Base-by-base conservation (phyloP, 2,797 vertebrate genomes). In the Caiman crocodilus region DNA sequence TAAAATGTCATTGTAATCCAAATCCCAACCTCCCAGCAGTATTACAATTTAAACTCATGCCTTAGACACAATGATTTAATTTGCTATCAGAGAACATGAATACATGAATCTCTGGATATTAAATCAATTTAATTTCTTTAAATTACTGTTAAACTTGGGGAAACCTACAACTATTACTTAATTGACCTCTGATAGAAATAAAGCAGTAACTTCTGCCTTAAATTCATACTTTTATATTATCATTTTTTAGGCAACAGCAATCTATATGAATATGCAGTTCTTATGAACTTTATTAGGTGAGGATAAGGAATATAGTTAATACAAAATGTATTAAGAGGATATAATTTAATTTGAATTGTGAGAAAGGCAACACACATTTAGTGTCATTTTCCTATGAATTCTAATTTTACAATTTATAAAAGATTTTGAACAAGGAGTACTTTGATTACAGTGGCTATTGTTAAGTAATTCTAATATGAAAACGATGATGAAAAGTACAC, bases 101-200 rank as follows among this genome's bases (percentile, higher is more conserved):
- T 76, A 6, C 63, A 60, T 61, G 28, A 84, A 65, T 82, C 14
- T 85, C 69, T 84, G 28, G 56, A 65, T 88, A 86, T 82, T 82
- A 87, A 92, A 94, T 30, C 6, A 56, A 57, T 80, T 74, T 61
- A 11, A 82, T 93, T 87, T 84, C 26, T 90, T 90, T 50, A 84
- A 64, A 32, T 69, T 74, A 65, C 8, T 77, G 25, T 79, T 7
- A 56, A 2, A 17, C 20, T 77, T 73, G 73, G 76, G 69, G n/a
- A 88, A 94, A 56, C 4, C 4, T 23, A 18, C 61, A 84, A 50
- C 4, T 83, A 88, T 87, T 87, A 73, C 73, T 73, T 26, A 87
- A 5, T 26, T 88, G 60, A 78, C 4, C 2, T 64, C 3, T 88
- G 85, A 63, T 26, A 32, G 76, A 90, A 89, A 1, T 9, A 84